Percentiles rank a stretch among this genome's conserved stretches.
Conservation (phyloP, 2,888 invertebrate genomes). For the Lathronympha strigana region DNA sequence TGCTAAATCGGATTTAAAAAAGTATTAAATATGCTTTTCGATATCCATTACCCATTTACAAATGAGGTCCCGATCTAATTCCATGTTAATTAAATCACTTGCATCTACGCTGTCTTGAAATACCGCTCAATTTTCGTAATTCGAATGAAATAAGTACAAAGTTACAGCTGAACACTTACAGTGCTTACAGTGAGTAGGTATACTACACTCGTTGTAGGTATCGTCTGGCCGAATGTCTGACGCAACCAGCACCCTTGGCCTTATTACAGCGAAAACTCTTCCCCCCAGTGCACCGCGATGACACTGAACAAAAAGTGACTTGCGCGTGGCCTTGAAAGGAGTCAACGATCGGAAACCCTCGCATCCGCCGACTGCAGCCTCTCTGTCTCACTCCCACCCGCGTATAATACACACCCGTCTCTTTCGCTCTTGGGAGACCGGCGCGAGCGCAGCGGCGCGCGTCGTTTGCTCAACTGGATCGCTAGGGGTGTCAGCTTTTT, state of each 20-base stretch:
- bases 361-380: conserved; percentile 76
- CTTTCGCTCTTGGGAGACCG: conserved; percentile 55
- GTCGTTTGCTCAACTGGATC: conserved; percentile 77
- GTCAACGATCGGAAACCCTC: conserved; percentile 82
- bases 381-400: conserved; percentile 58
- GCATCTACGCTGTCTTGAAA: too few relatives aligned
- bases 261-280: conserved; percentile 68
- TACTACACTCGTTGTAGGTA: conserved; percentile 27
- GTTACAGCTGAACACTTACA: neutral
- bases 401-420: conserved; percentile 47
- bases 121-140: neutral
- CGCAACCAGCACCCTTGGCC: conserved; percentile 41
- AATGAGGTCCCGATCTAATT: too few relatives aligned
- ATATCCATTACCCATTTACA: too few relatives aligned
- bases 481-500: conserved; percentile 80
- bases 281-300: conserved; percentile 69
- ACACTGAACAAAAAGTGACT: conserved; percentile 74
- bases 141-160: neutral
- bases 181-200: neutral
- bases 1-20: too few relatives aligned
- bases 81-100: too few relatives aligned
- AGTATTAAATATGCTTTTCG: too few relatives aligned
- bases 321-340: conserved; percentile 77
- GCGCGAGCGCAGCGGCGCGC: conserved; percentile 79
- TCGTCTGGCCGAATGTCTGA: conserved; percentile 33